phyloP scores from a whole-genome alignment of 2,888 invertebrate genomes.

The Pollenia amentaria region DNA sequence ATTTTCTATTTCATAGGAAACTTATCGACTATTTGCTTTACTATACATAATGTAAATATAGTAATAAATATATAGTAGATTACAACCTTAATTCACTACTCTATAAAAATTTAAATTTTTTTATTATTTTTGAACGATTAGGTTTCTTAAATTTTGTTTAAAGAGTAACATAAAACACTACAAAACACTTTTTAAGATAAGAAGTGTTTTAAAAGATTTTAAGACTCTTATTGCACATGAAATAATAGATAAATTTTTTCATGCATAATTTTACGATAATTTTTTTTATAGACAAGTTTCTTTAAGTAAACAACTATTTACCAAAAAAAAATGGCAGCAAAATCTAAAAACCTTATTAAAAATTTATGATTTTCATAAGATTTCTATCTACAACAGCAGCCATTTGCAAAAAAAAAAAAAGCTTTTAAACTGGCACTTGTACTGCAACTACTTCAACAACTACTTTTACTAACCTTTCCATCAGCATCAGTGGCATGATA shows the following conservation, averaged over 20 bases:
- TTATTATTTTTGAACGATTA: background rate
- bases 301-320: conserved; percentile 1
- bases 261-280: background rate
- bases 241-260: conserved; percentile 20
- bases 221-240: conserved; percentile 18
- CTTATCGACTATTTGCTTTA: too few species aligned
- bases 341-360: conserved; percentile 56
- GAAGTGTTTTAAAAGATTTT: background rate
- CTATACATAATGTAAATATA: too few species aligned
- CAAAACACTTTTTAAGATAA: background rate
- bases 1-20: too few species aligned
- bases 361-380: conserved; percentile 67
- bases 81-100: too few species aligned
- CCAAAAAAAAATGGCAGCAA: background rate
- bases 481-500: conserved; percentile 86
- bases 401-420: conserved; percentile 24
- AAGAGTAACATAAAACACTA: background rate
- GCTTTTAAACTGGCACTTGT: background rate
- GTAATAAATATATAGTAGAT: too few species aligned
- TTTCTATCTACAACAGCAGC: conserved; percentile 44
- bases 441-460: conserved; percentile 34
- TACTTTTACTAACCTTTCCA: conserved; percentile 86
- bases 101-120: too few species aligned
- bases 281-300: conserved; percentile 31
- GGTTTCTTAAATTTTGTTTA: background rate